Evolutionary conservation across 2,113 vertebrate species (phyloP), one percentile per base, ranked within the genome.

Genomic region (Piaya cayana): DNA sequence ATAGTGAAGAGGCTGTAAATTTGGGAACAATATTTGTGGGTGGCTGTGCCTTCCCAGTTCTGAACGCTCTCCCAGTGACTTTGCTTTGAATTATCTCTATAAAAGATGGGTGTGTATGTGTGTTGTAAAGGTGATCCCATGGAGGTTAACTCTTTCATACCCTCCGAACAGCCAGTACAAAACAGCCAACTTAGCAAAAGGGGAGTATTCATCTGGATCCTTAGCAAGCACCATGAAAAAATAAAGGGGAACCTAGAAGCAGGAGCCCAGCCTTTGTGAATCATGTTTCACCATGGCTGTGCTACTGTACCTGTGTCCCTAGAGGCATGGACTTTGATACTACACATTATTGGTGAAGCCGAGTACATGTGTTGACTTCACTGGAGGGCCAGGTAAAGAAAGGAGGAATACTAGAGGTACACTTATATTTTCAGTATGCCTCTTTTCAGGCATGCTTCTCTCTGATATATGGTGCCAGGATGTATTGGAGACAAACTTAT

Each of bases 241-340:
- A 6, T 16, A 29, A 27, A 58, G 21, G 32, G 45, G 53, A 77
- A 86, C 56, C 11, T 50, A 16, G 36, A 56, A 53, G 49, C 39
- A 92, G 76, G 39, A 90, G 76, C 82, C 49, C 65, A 80, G 4
- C 52, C 86, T 92, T 52, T 86, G 45, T 92, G 88, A 96, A 67
- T 93, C 56, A 55, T 71, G 12, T 90, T 94, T 86, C 64, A 39
- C 29, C 8, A 17, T 1, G 8, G 18, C 60, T 78, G 37, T 92
- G 55, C 80, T 47, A 29, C 82, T 74, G 29, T 76, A 63, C 79
- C 68, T 63, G 18, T 56, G 71, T 76, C 29, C 8, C 22, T 42
- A 37, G 42, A 88, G 27, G 36, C 13, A 9, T 65, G 90, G 86
- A 96, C 93, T 94, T 97, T 82, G 94, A 67, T 64, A 88, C 72